Evolutionary conservation across 1,140 invertebrate genomes (phyloP).

Genomic region (Callitettix versicolor): DNA sequence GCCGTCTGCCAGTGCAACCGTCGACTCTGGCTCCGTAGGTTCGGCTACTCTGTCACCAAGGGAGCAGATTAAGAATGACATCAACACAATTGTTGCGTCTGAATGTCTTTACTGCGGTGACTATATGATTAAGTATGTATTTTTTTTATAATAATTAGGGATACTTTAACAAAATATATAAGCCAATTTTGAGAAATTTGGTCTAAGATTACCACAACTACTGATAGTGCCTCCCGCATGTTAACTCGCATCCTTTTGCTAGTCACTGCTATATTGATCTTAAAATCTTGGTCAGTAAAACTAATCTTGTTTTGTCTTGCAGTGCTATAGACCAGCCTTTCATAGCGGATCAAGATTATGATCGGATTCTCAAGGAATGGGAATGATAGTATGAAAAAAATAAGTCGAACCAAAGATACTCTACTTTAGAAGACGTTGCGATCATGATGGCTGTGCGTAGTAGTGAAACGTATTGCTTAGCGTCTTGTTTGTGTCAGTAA

Average conservation of each 20-base stretch:
- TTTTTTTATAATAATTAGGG: background rate
- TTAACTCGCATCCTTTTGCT: too few species aligned
- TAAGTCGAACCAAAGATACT: too few species aligned
- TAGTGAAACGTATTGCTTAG: too few species aligned
- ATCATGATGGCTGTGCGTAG: too few species aligned
- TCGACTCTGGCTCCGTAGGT: conserved; percentile 37
- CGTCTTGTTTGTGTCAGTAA: too few species aligned
- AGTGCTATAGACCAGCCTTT: conserved; percentile 74
- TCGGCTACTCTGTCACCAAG: conserved; percentile 46
- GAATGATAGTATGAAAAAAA: conserved; percentile 37
- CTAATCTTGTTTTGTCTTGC: conserved; percentile 23
- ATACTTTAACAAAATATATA: background rate
- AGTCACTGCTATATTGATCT: too few species aligned
- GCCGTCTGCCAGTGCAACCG: conserved; percentile 35
- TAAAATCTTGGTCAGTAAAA: too few species aligned
- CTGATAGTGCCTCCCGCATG: background rate
- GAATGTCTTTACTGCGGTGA: conserved; percentile 93
- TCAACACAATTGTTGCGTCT: conserved; percentile 80
- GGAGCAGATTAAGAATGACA: conserved; percentile 62
- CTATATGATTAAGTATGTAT: conserved; percentile 65
- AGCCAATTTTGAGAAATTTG: too few species aligned
- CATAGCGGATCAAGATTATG: conserved; percentile 69
- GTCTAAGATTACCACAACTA: background rate
- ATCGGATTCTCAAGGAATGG: conserved; percentile 73
- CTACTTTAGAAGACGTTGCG: too few species aligned